A percentile compares a stretch with the other conserved stretches of the same genome.
Conservation (phyloP, 2,113 vertebrate genomes). For the Gnathochromis pfefferi region DNA sequence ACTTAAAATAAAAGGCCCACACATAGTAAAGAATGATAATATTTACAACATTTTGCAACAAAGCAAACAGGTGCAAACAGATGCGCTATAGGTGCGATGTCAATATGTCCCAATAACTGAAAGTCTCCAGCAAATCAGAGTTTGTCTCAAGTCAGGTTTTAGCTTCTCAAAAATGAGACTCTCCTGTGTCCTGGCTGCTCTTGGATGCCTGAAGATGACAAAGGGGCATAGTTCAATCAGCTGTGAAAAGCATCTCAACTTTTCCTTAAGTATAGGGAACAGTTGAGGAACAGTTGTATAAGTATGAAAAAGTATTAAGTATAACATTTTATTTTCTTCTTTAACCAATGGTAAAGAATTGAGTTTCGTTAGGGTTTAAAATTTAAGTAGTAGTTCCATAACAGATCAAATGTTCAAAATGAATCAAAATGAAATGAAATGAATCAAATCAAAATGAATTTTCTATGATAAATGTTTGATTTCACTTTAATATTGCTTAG, state of each 20-base stretch:
- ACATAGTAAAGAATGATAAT: neutral
- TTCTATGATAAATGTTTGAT: neutral
- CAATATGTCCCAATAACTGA: neutral
- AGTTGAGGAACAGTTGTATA: neutral
- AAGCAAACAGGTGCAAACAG: neutral
- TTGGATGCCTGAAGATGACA: conserved; percentile 53
- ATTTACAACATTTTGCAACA: neutral
- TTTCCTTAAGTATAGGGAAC: neutral
- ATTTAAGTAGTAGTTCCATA: neutral
- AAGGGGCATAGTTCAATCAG: neutral
- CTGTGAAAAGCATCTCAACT: neutral
- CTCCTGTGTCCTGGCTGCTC: conserved; percentile 62
- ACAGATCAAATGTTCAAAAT: neutral
- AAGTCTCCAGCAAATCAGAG: neutral
- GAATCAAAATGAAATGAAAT: neutral
- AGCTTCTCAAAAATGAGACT: conserved; percentile 55
- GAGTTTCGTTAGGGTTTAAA: accelerated
- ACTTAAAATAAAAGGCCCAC: neutral
- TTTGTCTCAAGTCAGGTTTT: neutral
- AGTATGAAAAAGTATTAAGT: neutral
- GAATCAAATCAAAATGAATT: neutral
- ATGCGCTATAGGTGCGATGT: neutral
- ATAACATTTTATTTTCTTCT: neutral
- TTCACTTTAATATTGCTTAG: neutral
- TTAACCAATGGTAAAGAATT: neutral